A percentile compares a stretch with the other conserved stretches of the same genome.
Conservation (phyloP, 2,113 vertebrate species). For the Cryptotis parvus region DNA sequence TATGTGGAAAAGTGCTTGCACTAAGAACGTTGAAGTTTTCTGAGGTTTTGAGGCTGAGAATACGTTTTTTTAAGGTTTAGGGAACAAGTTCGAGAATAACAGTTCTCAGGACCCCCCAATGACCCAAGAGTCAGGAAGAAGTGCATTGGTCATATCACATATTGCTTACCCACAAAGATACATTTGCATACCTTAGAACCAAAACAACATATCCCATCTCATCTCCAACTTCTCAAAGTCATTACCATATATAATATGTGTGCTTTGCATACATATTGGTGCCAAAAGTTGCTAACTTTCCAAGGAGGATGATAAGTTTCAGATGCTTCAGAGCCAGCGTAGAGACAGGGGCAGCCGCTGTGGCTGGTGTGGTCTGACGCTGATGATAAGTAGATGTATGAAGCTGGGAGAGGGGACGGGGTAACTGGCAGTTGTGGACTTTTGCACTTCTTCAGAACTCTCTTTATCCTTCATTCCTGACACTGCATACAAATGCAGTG, state of each 20-base stretch:
- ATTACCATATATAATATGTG: not conserved
- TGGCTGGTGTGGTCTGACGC: not conserved
- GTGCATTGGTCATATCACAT: not conserved
- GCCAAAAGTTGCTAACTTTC: not conserved
- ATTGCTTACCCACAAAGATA: constrained; percentile 22
- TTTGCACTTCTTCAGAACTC: not conserved
- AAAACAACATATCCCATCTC: not conserved
- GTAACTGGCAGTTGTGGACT: not conserved
- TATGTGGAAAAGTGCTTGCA: not conserved
- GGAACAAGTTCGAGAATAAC: not conserved
- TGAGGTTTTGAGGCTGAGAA: not conserved
- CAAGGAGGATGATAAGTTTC: not conserved
- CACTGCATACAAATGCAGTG: not conserved
- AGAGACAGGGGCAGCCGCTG: not conserved
- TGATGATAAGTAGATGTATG: fast-evolving
- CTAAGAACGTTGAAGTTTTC: too few species aligned
- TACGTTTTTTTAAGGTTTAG: not conserved
- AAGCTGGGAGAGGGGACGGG: not conserved
- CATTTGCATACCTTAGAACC: not conserved
- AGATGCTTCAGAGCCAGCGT: not conserved
- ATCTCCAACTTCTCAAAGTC: not conserved
- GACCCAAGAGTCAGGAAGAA: not conserved
- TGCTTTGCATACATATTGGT: not conserved
- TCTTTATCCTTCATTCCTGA: not conserved
- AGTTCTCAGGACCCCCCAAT: not conserved